These are phyloP conservation scores for Lycodopsis pacificus DNA, from an alignment of 2,797 vertebrate genomes.

Conservation along the genomic window DNA sequence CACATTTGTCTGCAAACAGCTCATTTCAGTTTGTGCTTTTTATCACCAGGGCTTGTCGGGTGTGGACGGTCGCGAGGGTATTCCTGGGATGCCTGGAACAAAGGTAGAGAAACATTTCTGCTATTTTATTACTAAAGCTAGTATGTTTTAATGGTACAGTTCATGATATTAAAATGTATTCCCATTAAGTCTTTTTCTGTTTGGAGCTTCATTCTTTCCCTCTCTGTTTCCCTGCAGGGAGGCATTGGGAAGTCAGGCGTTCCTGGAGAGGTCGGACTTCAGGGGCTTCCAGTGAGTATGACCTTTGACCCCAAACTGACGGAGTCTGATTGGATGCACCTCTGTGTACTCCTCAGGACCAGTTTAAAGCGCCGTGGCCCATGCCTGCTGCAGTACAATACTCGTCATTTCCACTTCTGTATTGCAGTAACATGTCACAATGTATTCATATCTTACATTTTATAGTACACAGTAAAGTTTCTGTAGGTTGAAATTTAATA, in stretches of 20 bases:
- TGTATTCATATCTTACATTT: not conserved
- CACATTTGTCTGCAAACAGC: not conserved
- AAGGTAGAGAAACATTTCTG: slow-evolving; percentile 86
- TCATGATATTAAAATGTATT: not conserved
- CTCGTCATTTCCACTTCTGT: not conserved
- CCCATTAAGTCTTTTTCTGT: not conserved
- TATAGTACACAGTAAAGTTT: not conserved
- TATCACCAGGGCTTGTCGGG: slow-evolving; percentile 91
- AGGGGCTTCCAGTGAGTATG: slow-evolving; percentile 94
- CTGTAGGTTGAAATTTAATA: slow-evolving; percentile 6
- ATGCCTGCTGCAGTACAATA: not conserved
- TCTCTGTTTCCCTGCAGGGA: slow-evolving; percentile 85
- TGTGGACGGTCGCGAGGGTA: slow-evolving; percentile 93
- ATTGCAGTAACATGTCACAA: not conserved
- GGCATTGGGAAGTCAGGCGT: slow-evolving; percentile 88
- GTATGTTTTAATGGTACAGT: not conserved
- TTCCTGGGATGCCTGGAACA: slow-evolving; percentile 95
- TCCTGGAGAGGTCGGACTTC: slow-evolving; percentile 92
- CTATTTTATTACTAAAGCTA: not conserved
- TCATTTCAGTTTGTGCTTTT: slow-evolving; percentile 24
- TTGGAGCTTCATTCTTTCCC: slow-evolving; percentile 10
- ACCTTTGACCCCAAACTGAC: slow-evolving; percentile 53
- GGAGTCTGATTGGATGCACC: slow-evolving; percentile 58
- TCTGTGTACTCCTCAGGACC: slow-evolving; percentile 42
- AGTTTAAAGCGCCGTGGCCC: not conserved